A percentile compares a stretch with the other conserved stretches of the same genome.
These are phyloP conservation scores for Apostichopus leukothele DNA, from an alignment of 53 echinoderm and acorn worm species.

Conservation along the genomic window DNA sequence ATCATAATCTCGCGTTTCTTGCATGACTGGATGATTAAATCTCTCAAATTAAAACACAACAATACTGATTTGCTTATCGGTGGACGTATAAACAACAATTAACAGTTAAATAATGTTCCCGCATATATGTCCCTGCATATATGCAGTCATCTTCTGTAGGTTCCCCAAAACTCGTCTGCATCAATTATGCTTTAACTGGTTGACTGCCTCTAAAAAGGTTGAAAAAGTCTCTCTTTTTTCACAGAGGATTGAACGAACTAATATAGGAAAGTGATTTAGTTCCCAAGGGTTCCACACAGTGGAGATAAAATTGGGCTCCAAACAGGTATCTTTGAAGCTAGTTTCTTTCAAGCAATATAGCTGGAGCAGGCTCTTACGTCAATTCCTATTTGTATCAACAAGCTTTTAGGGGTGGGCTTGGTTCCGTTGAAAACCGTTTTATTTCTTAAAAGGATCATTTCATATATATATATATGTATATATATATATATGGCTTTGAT, in stretches of 20 bases:
- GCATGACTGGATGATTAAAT: too few species aligned
- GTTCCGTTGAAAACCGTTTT: not conserved
- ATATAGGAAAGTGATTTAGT: not conserved
- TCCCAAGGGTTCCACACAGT: not conserved
- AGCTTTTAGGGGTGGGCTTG: not conserved
- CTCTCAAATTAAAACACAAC: too few species aligned
- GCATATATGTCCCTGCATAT: too few species aligned
- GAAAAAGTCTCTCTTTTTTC: not conserved
- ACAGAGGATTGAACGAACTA: not conserved
- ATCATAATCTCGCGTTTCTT: too few species aligned
- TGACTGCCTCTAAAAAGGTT: not conserved
- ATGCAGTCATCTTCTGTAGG: too few species aligned
- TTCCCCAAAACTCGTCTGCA: not conserved
- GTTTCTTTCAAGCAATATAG: not conserved
- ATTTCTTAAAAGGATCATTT: too few species aligned
- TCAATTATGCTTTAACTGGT: not conserved
- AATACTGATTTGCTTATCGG: too few species aligned
- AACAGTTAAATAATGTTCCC: too few species aligned
- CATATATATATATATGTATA: too few species aligned
- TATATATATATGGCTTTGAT: too few species aligned
- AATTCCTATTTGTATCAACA: not conserved
- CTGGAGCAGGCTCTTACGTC: not conserved
- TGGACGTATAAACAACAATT: too few species aligned
- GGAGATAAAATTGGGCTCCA: not conserved
- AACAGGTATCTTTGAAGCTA: not conserved